phyloP scores from a whole-genome alignment of 2,888 invertebrate genomes.

The Tetranychus piercei region DNA sequence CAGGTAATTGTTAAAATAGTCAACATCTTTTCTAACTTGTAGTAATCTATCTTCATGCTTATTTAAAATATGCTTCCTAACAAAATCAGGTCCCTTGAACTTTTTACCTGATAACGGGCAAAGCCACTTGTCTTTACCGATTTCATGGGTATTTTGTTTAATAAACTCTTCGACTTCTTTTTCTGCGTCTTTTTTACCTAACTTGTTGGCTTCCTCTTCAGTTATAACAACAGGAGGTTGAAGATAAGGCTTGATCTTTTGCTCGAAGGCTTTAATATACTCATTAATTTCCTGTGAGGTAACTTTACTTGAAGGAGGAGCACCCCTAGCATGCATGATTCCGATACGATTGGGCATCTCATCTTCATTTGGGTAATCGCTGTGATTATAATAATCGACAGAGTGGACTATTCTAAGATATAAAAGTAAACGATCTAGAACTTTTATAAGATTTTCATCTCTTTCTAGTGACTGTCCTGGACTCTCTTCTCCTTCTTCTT shows the following conservation, averaged over 20 bases:
- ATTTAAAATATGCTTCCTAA: conserved; percentile 91
- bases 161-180: conserved; percentile 81
- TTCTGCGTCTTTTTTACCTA: conserved; percentile 60
- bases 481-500: conserved; percentile 30
- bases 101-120: conserved; percentile 97
- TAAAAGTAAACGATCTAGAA: conserved; percentile 57
- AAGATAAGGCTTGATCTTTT: conserved; percentile 73
- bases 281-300: conserved; percentile 35
- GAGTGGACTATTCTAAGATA: conserved; percentile 94
- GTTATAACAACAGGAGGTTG: conserved; percentile 52
- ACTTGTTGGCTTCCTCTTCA: conserved; percentile 56
- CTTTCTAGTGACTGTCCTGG: conserved; percentile 40
- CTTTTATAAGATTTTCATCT: conserved; percentile 49
- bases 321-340: conserved; percentile 87
- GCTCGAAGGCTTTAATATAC: conserved; percentile 50
- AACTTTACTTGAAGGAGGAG: conserved; percentile 61
- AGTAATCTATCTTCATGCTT: conserved; percentile 92
- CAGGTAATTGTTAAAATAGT: conserved; percentile 89
- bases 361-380: conserved; percentile 96
- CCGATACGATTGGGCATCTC: conserved; percentile 99
- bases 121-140: conserved; percentile 94
- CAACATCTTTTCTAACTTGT: conserved; percentile 86
- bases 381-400: conserved; percentile 95
- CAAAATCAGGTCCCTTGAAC: conserved; percentile 95
- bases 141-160: conserved; percentile 81